Evolutionary conservation across 1,140 invertebrate genomes (phyloP).

Genomic region (Berghia stephanieae): DNA sequence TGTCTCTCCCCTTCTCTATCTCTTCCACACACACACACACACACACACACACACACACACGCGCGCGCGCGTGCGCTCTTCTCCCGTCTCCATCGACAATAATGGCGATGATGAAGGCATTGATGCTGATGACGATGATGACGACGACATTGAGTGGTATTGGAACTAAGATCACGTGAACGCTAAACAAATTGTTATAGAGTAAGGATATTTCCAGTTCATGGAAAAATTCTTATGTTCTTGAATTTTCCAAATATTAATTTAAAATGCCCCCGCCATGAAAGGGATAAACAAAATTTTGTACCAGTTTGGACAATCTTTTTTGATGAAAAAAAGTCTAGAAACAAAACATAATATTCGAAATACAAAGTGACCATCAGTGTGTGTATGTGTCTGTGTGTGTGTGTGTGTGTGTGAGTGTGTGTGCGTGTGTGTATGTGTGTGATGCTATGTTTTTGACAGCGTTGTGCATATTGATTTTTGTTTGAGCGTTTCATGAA

Average conservation of each 20-base stretch:
- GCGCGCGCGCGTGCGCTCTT: too few species aligned
- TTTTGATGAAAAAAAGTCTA: too few species aligned
- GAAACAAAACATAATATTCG: too few species aligned
- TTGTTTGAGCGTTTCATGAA: neutral
- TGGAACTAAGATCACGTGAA: too few species aligned
- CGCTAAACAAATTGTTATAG: neutral
- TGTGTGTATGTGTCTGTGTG: slow-evolving; percentile 26
- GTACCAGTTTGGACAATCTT: slow-evolving; percentile 3
- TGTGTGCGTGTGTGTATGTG: slow-evolving; percentile 19
- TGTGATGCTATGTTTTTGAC: neutral
- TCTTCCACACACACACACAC: too few species aligned
- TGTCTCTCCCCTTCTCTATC: too few species aligned
- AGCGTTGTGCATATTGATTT: neutral
- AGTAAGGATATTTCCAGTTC: neutral
- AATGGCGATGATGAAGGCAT: too few species aligned
- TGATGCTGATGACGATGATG: too few species aligned
- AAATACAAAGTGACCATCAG: neutral
- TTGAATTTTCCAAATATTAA: neutral
- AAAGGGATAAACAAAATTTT: neutral
- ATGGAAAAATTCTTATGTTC: neutral
- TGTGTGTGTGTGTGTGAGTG: slow-evolving; percentile 15
- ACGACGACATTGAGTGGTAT: too few species aligned
- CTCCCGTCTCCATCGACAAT: too few species aligned
- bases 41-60: too few species aligned
- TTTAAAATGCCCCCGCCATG: too few species aligned